Evolutionary conservation across 1,140 invertebrate genomes (phyloP).

Genomic region (Heliothis virescens): DNA sequence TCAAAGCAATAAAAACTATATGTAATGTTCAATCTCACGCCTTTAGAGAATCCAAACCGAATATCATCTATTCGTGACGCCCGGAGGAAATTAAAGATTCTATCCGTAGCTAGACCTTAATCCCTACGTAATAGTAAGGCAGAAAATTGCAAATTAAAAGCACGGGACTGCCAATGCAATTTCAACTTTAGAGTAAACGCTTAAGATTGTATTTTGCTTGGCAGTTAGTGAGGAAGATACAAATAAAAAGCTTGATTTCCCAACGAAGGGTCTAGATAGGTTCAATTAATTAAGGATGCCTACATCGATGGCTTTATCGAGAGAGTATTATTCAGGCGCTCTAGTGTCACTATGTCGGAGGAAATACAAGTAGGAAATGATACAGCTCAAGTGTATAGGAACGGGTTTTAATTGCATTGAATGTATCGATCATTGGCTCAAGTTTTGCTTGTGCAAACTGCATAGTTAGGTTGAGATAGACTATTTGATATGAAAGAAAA

Average conservation of each 20-base stretch:
- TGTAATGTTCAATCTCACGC: conserved; percentile 31
- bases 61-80: conserved; percentile 71
- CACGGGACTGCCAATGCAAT: neutral
- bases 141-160: conserved; percentile 82
- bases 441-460: too few relatives aligned
- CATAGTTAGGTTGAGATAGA: too few relatives aligned
- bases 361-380: neutral
- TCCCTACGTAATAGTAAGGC: conserved; percentile 75
- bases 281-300: conserved; percentile 75
- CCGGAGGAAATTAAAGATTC: conserved; percentile 82
- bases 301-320: conserved; percentile 60
- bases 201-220: conserved; percentile 52
- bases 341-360: neutral
- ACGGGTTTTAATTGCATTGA: neutral
- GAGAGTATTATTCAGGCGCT: conserved; percentile 52
- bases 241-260: conserved; percentile 74
- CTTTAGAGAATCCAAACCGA: conserved; percentile 62
- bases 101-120: conserved; percentile 78
- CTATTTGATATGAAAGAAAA: too few relatives aligned
- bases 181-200: conserved; percentile 21
- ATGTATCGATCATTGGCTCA: too few relatives aligned
- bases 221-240: conserved; percentile 25
- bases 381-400: neutral
- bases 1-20: conserved; percentile 35
- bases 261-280: conserved; percentile 65